These are phyloP conservation scores for Alouatta palliata DNA, from an alignment of 2,113 vertebrate species.

Conservation along the genomic window DNA sequence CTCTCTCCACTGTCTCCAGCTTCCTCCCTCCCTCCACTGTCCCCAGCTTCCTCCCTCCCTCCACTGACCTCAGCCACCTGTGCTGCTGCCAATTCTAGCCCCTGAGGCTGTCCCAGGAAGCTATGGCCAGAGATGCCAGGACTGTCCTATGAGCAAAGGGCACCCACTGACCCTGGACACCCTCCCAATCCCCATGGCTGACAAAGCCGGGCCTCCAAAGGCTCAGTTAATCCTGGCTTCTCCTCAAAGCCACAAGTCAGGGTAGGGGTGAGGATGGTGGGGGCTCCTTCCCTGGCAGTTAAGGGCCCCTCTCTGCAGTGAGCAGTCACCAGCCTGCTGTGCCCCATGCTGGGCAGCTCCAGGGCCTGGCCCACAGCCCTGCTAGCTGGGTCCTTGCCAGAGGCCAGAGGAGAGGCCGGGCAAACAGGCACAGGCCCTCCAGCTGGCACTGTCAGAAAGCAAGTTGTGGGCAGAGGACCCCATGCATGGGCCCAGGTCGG, in stretches of 20 bases:
- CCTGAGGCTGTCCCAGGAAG: background rate
- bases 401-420: background rate
- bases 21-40: no score
- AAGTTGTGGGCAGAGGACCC: background rate
- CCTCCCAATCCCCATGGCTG: rapidly evolving
- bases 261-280: rapidly evolving
- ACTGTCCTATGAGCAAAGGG: background rate
- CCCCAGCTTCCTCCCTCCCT: background rate
- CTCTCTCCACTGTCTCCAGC: rapidly evolving
- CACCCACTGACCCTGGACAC: rapidly evolving
- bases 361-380: background rate
- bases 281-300: background rate
- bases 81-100: background rate
- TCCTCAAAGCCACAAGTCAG: no score
- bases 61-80: rapidly evolving
- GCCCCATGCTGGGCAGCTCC: rapidly evolving
- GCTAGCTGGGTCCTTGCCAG: background rate
- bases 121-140: background rate
- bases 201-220: background rate
- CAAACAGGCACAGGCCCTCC: background rate
- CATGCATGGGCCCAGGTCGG: rapidly evolving
- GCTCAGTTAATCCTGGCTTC: background rate
- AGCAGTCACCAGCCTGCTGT: rapidly evolving
- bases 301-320: rapidly evolving
- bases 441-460: background rate